Evolutionary conservation across 2,888 invertebrate species (phyloP).

Genomic region (Corbicula japonica): DNA sequence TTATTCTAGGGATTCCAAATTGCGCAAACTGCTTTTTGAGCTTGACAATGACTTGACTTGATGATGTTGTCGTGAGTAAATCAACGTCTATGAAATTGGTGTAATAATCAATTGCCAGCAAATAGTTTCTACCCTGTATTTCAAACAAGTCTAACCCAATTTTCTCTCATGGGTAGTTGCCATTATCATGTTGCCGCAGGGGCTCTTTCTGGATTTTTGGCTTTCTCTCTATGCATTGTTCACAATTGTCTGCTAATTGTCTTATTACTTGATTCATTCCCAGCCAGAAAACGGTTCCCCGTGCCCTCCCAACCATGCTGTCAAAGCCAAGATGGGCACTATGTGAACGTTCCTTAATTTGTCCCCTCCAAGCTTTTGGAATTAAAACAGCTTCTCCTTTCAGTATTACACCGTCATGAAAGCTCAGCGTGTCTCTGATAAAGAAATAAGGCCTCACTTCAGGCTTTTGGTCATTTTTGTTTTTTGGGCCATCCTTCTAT

Average conservation of each 20-base stretch:
- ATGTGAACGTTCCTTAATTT: constrained; percentile 30
- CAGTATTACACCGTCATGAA: constrained; percentile 24
- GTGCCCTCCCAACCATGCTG: constrained; percentile 28
- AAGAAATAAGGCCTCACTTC: constrained; percentile 11
- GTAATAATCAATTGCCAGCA: constrained; percentile 59
- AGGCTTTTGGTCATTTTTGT: background rate
- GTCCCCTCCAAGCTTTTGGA: constrained; percentile 17
- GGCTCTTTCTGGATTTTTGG: constrained; percentile 29
- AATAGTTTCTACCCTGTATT: constrained; percentile 48
- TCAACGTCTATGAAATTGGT: constrained; percentile 57
- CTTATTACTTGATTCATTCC: constrained; percentile 38
- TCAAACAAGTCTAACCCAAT: constrained; percentile 38
- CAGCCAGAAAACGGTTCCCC: constrained; percentile 42
- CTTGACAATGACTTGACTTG: constrained; percentile 38
- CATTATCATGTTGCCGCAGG: constrained; percentile 22
- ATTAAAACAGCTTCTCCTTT: constrained; percentile 45
- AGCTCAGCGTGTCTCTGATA: constrained; percentile 34
- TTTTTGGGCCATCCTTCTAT: constrained; percentile 32
- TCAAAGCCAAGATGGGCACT: constrained; percentile 35
- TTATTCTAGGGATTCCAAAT: constrained; percentile 44
- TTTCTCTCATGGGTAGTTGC: constrained; percentile 33
- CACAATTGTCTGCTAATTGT: constrained; percentile 24
- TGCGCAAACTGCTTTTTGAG: constrained; percentile 54
- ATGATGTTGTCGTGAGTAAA: constrained; percentile 27
- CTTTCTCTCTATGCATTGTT: constrained; percentile 18